A percentile compares a stretch with the other conserved stretches of the same genome.
These are phyloP conservation scores for Oreortyx pictus DNA, from an alignment of 2,797 vertebrate genomes.

Conservation along the genomic window DNA sequence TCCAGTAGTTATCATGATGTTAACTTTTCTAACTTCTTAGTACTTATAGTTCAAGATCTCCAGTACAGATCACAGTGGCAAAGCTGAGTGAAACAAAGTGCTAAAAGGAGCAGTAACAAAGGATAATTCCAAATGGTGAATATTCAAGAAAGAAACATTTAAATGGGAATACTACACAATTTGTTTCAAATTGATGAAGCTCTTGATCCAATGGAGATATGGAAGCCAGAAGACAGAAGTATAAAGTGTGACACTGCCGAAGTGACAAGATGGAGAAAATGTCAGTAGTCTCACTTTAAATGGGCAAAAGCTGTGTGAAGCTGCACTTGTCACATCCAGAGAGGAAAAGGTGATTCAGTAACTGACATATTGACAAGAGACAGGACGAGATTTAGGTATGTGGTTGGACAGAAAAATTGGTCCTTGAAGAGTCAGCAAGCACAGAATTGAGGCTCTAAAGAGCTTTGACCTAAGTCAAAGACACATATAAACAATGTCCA, in stretches of 20 bases:
- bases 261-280: not conserved
- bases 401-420: not conserved
- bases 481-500: not conserved
- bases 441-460: not conserved
- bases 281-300: not conserved
- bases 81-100: not conserved
- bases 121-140: not conserved
- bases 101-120: not conserved
- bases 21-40: not conserved
- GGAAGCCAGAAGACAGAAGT: not conserved
- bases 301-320: not conserved
- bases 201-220: not conserved
- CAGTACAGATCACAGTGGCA: not conserved
- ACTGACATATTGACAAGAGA: not conserved
- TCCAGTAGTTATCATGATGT: not conserved
- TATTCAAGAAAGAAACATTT: not conserved
- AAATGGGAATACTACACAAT: not conserved
- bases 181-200: not conserved
- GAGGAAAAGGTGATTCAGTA: not conserved
- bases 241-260: not conserved
- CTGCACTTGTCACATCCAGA: not conserved
- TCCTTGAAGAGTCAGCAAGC: not conserved
- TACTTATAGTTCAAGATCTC: not conserved
- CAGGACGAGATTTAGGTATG: not conserved
- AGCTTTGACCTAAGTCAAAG: not conserved